phyloP scores from a whole-genome alignment of 2,888 invertebrate genomes.

The Platynereis dumerilii region DNA sequence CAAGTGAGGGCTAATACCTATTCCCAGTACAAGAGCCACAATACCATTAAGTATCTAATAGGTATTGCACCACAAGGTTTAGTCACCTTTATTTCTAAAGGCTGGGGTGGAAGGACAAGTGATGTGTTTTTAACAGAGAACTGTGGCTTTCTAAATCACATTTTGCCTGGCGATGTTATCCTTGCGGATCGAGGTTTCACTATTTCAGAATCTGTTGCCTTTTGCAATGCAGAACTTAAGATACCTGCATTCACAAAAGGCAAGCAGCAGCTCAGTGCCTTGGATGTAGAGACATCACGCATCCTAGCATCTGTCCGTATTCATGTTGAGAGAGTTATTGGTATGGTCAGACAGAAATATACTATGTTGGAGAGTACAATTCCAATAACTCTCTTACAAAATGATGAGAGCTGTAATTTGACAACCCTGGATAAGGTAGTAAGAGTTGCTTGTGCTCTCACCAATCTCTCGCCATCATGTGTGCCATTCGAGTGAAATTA shows the following conservation, averaged over 20 bases:
- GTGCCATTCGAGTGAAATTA: slow-evolving; percentile 13
- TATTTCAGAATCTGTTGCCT: slow-evolving; percentile 34
- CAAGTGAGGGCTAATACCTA: slow-evolving; percentile 9
- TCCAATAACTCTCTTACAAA: slow-evolving; percentile 28
- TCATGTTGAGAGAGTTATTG: slow-evolving; percentile 39
- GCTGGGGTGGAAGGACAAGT: slow-evolving; percentile 41
- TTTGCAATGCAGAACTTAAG: slow-evolving; percentile 30
- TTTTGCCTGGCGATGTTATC: slow-evolving; percentile 36
- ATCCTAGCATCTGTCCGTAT: slow-evolving; percentile 36
- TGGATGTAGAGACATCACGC: slow-evolving; percentile 35
- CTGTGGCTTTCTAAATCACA: slow-evolving; percentile 34
- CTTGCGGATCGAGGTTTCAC: slow-evolving; percentile 40
- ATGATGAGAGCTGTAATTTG: slow-evolving; percentile 15
- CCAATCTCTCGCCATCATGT: slow-evolving; percentile 20
- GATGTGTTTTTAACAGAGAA: slow-evolving; percentile 40
- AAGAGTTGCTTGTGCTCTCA: slow-evolving; percentile 26
- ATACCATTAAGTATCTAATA: slow-evolving; percentile 41
- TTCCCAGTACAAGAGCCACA: slow-evolving; percentile 22
- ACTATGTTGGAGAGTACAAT: slow-evolving; percentile 32
- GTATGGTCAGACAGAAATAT: slow-evolving; percentile 36
- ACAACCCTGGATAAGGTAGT: slow-evolving; percentile 34
- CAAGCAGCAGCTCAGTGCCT: slow-evolving; percentile 31
- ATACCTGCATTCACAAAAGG: slow-evolving; percentile 39
- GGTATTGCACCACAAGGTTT: slow-evolving; percentile 40
- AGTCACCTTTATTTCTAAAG: slow-evolving; percentile 40